Percentiles rank a stretch among this genome's conserved stretches.
Conservation (phyloP, 2,888 invertebrate genomes). For the Drosophila anomelani region DNA sequence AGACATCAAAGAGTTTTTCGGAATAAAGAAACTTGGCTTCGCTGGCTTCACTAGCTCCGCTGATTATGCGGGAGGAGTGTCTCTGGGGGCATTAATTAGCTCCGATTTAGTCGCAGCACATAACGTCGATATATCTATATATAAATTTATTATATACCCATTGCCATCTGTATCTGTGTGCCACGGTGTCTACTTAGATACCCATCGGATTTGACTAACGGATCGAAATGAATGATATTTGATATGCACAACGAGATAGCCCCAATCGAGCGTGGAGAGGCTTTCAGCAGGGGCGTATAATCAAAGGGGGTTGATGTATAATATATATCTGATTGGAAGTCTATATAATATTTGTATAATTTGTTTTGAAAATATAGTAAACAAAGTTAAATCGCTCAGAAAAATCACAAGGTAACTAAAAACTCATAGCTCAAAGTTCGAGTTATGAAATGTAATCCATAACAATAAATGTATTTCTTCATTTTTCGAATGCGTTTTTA, state of each 20-base stretch:
- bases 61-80: slow-evolving; percentile 79
- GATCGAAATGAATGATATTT: slow-evolving; percentile 77
- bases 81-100: slow-evolving; percentile 75
- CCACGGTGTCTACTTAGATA: slow-evolving; percentile 37
- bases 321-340: not conserved
- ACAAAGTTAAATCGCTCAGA: too few relatives aligned
- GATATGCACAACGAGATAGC: slow-evolving; percentile 73
- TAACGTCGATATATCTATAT: slow-evolving; percentile 58
- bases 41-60: slow-evolving; percentile 8
- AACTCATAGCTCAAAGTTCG: not conserved
- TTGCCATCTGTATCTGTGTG: slow-evolving; percentile 23
- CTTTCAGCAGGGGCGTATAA: slow-evolving; percentile 46
- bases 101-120: slow-evolving; percentile 73
- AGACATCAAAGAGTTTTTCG: slow-evolving; percentile 49
- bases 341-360: too few relatives aligned
- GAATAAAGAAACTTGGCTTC: slow-evolving; percentile 34
- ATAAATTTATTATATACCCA: slow-evolving; percentile 50
- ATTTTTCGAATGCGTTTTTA: not conserved
- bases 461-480: too few relatives aligned
- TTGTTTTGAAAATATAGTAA: too few relatives aligned
- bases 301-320: slow-evolving; percentile 4
- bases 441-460: not conserved
- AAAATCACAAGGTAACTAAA: too few relatives aligned
- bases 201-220: slow-evolving; percentile 61
- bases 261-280: slow-evolving; percentile 54